Conservation (phyloP, 2,797 vertebrate genomes). For the Aratinga solstitialis region DNA sequence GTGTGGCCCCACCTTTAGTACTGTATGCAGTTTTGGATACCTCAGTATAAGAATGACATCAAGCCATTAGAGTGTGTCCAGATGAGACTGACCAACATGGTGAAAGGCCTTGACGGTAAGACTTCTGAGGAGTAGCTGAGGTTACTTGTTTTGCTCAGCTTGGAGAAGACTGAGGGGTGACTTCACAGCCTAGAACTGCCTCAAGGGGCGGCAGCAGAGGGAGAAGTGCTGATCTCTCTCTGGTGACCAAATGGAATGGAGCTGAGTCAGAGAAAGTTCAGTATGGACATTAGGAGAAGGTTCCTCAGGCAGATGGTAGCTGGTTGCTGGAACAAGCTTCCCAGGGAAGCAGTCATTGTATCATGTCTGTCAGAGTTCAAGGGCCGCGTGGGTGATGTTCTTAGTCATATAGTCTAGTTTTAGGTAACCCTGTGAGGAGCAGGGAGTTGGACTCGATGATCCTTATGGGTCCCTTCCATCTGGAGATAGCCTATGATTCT, state of each 20-base stretch:
- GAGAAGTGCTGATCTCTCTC: not conserved
- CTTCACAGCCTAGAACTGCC: not conserved
- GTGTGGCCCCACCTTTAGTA: fast-evolving
- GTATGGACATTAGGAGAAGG: not conserved
- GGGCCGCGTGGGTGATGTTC: fast-evolving
- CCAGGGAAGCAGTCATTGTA: not conserved
- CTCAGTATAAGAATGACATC: fast-evolving
- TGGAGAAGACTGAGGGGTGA: not conserved
- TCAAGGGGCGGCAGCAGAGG: fast-evolving
- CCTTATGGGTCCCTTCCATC: not conserved
- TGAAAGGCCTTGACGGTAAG: not conserved
- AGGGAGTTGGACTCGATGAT: not conserved
- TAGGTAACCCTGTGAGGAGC: not conserved
- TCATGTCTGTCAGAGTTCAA: not conserved
- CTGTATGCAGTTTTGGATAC: not conserved
- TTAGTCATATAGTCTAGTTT: not conserved
- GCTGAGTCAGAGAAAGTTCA: not conserved
- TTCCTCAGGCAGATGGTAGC: not conserved
- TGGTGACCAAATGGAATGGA: not conserved
- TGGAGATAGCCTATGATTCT: not conserved
- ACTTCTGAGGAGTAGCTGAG: fast-evolving
- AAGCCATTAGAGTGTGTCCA: fast-evolving
- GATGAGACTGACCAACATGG: fast-evolving
- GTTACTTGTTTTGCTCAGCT: not conserved
- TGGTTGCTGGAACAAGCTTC: not conserved